Evolutionary conservation across 2,797 vertebrate genomes (phyloP), one percentile per base, ranked within the genome.

Genomic region (Brachyrhaphis roseni): DNA sequence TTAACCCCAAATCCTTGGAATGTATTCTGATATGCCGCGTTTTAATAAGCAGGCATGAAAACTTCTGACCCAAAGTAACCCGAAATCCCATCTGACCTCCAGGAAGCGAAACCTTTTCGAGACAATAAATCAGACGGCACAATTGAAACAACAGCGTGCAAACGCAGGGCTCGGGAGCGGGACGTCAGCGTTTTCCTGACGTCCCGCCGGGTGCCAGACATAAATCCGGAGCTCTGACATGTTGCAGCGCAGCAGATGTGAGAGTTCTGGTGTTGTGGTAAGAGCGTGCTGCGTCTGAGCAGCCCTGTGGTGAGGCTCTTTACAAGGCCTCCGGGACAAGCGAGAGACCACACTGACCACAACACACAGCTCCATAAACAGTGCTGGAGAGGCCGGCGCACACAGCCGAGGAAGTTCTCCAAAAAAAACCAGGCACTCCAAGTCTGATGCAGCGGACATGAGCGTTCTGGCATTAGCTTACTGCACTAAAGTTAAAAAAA

Each of bases 291-390:
- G 86, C 13, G 82, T 81, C 72, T n/a, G 70, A 82, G 83, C 81
- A 64, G 83, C 86, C 89, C 85, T 66, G 88, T 18, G 86, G 89
- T 66, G 84, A 88, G 81, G 62, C 53, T 84, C 87, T 92, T 94
- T 92, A 93, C 86, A 70, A 84, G 92, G 82, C 93, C 89, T 39
- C 41, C 0, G 92, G 90, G 92, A 91, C 74, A 6, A 83, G 85
- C 0, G 45, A 76, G 84, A 84, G 90, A 92, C 90, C 89, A 87
- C 90, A 83, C 78, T 41, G 78, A 85, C 93, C 89, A 79, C 91
- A 90, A 84, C 90, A 83, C 89, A 85, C 83, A 78, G 87, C 90
- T 90, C 86, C 79, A 81, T 90, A 91, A 92, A 93, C 87, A 89
- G 78, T 78, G 80, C 57, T 79, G 23, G 86, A 84, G 55, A 68